Conservation (phyloP, 2,888 invertebrate species). For the Andrena minutula region DNA sequence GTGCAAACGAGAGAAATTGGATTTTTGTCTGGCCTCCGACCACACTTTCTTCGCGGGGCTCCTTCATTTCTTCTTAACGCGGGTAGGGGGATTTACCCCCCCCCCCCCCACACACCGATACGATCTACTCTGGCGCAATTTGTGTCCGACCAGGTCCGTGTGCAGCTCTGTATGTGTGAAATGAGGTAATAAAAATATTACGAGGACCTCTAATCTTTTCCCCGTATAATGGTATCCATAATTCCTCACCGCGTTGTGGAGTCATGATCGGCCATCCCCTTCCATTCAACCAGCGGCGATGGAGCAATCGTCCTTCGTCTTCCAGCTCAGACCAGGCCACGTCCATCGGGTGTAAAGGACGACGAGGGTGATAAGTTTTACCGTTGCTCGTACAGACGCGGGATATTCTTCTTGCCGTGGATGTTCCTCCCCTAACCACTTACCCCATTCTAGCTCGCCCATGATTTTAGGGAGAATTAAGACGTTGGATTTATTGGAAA, state of each 20-base stretch:
- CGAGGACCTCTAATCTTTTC: constrained; percentile 81
- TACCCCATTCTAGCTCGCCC: not conserved
- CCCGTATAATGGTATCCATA: constrained; percentile 81
- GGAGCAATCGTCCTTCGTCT: constrained; percentile 43
- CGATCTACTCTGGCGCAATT: constrained; percentile 63
- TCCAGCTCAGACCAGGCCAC: not conserved
- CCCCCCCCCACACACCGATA: constrained; percentile 29
- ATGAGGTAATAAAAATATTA: constrained; percentile 81
- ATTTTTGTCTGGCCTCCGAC: constrained; percentile 37
- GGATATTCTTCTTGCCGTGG: constrained; percentile 16
- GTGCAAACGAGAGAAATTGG: constrained; percentile 32
- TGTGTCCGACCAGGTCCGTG: constrained; percentile 45
- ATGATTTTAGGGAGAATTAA: constrained; percentile 17
- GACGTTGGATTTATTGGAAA: not conserved
- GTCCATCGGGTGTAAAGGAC: constrained; percentile 60
- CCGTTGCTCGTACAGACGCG: constrained; percentile 37
- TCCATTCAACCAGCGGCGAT: constrained; percentile 11
- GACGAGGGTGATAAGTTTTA: constrained; percentile 58
- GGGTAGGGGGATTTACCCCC: not conserved
- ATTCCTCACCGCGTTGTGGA: constrained; percentile 77
- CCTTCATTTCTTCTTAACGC: constrained; percentile 43
- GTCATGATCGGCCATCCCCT: constrained; percentile 73
- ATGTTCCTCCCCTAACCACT: not conserved
- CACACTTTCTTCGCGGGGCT: constrained; percentile 10
- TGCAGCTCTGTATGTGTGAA: constrained; percentile 62